Evolutionary conservation across 1,140 invertebrate species (phyloP).

Genomic region (Drosophila lacteicornis): DNA sequence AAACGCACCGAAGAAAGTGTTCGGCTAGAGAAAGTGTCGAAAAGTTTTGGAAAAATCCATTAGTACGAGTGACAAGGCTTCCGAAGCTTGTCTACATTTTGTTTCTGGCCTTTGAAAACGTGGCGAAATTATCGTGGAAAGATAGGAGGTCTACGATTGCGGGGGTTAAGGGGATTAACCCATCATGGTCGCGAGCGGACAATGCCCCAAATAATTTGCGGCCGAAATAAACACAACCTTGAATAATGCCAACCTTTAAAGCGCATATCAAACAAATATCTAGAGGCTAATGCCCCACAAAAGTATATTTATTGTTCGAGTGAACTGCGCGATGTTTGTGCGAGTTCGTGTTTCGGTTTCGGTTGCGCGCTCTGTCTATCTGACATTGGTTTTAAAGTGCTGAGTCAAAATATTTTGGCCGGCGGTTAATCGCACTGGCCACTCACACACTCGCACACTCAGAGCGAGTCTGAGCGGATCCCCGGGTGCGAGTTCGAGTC

Average conservation of each 20-base stretch:
- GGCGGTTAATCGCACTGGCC: slow-evolving; percentile 51
- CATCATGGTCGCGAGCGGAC: slow-evolving; percentile 36
- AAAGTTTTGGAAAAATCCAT: slow-evolving; percentile 19
- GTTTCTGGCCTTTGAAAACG: background rate
- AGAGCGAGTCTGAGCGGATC: slow-evolving; percentile 2
- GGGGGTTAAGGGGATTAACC: slow-evolving; percentile 12
- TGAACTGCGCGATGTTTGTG: slow-evolving; percentile 15
- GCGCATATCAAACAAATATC: slow-evolving; percentile 57
- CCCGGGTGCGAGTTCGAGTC: background rate
- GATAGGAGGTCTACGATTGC: slow-evolving; percentile 5
- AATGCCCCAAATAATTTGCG: slow-evolving; percentile 55
- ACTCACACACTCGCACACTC: slow-evolving; percentile 8
- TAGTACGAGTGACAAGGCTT: slow-evolving; percentile 13
- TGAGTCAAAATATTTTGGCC: slow-evolving; percentile 70
- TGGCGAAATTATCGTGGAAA: slow-evolving; percentile 12
- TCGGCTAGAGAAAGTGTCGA: background rate
- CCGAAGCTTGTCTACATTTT: slow-evolving; percentile 7
- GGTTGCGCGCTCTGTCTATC: slow-evolving; percentile 31
- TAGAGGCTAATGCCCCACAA: slow-evolving; percentile 56
- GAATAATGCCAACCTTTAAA: slow-evolving; percentile 51
- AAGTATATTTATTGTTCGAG: slow-evolving; percentile 32
- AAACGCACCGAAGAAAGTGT: slow-evolving; percentile 15
- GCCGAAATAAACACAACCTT: slow-evolving; percentile 58
- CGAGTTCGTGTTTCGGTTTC: slow-evolving; percentile 36
- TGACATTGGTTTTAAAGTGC: slow-evolving; percentile 72